Evolutionary conservation across 2,113 vertebrate genomes (phyloP), one percentile per base, ranked within the genome.

Genomic region (Emberiza fucata): DNA sequence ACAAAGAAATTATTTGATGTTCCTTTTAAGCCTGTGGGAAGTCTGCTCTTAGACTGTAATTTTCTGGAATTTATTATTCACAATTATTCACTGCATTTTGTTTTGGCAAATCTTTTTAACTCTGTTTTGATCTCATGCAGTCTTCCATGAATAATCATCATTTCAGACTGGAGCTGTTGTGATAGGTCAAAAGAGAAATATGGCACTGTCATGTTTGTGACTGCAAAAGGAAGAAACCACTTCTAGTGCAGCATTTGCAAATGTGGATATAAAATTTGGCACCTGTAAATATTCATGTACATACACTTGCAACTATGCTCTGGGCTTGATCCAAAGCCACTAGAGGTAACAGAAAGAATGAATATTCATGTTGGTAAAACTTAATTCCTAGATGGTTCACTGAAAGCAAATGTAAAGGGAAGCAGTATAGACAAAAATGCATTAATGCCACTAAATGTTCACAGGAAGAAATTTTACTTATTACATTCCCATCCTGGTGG

Each of bases 81-180:
- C 64, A 93, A 91, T 95, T 97, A 93, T 95, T 95, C 88, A 78
- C 60, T 93, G 85, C 66, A 88, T 95, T 97, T 95, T 97, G 94
- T 95, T 96, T 94, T 97, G 93, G 92, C 80, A 95, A 96, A 96
- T 95, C 90, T 95, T 95, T 96, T 92, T 81, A 95, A 92, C 68
- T 79, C 51, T 93, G 93, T 96, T 96, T 95, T 96, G 94, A 95
- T 97, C 88, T 81, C 65, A 61, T 57, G 56, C 64, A 75, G 64
- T 94, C 76, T 95, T 53, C 76, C 64, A 90, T 93, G 94, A 95
- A 93, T 95, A 96, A 95, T 96, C 82, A 96, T 88, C 24, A 48
- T 83, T 93, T 96, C 76, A 92, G 28, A 81, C 54, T 86, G 65
- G 72, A 90, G 65, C 64, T 94, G 88, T 90, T 94, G 76, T 86